Base-by-base conservation (phyloP, 1,140 invertebrate genomes). In the Arion vulgaris region DNA sequence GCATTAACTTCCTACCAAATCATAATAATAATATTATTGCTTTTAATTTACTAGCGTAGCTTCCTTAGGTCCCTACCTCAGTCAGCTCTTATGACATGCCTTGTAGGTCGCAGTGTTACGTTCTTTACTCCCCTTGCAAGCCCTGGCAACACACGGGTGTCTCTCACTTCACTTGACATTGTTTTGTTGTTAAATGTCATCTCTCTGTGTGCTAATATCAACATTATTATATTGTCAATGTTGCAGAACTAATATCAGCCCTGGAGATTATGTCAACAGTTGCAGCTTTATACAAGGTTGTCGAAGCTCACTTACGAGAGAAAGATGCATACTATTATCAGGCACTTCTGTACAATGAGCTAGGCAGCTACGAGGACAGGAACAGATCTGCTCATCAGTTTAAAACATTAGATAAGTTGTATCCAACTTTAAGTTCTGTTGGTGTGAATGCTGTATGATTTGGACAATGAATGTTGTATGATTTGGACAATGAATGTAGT, bases 251-350 rank as follows among this genome's bases (percentile, higher is more conserved):
- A 39, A 87, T 94, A n/a, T 94, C 95, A 45, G 95, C 95, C 2
- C 93, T 95, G 71, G 94, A 94, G 39, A 92, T 95, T 17, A 92
- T 97, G 7, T 93, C 94, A 9, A 94, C 94, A 71, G 95, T 95
- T 0, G 95, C 95, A 75, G 92, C 92, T 17, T 93, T 94, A 81
- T 97, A 96, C 84, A 93, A 94, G 34, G 95, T 95, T 91, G 93
- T 96, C 0, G 95, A 96, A 85, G 96, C 95, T 0, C 94, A 94
- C 86, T 93, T 94, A 5, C 94, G 95, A 85, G 93, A 96, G 0
- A 95, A 96, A 88, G 95, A 95, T 90, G 94, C 95, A 4, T 36
- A 88, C 53, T 89, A 89, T 82, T 90, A 86, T 66, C 87, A 90
- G 82, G 89, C 90, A 9, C 84, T 89, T 38, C 82, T 92, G 7